Evolutionary conservation across 2,113 vertebrate species (phyloP).

Genomic region (Sceloporus undulatus): DNA sequence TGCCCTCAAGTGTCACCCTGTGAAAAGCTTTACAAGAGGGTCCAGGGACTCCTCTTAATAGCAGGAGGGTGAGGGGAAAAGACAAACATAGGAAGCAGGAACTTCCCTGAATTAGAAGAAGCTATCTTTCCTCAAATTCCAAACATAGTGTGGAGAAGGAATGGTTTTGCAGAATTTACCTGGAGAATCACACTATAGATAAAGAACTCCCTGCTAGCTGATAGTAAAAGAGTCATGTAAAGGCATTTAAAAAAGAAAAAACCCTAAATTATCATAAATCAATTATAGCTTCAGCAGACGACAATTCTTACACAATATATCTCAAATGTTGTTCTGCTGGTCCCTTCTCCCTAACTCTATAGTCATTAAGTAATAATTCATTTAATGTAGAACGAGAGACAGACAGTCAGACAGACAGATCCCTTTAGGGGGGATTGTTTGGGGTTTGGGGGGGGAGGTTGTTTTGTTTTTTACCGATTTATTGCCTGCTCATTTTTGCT

Average conservation of each 20-base stretch:
- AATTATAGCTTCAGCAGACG: neutral
- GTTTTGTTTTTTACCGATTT: no score
- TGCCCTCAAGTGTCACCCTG: neutral
- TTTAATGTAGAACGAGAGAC: neutral
- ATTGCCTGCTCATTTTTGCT: constrained; percentile 3
- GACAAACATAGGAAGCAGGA: neutral
- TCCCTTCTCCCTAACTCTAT: neutral
- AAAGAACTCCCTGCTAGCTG: neutral
- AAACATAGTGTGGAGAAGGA: neutral
- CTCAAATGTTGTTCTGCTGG: neutral
- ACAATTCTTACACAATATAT: neutral
- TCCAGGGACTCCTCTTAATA: neutral
- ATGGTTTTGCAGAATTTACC: neutral
- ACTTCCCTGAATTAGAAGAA: neutral
- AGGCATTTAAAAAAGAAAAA: neutral
- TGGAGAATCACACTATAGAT: no score
- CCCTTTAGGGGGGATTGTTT: no score
- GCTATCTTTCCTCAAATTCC: neutral
- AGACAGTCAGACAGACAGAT: no score
- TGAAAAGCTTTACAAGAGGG: neutral
- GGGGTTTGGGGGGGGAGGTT: no score
- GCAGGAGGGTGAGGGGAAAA: neutral
- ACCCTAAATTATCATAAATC: constrained; percentile 1
- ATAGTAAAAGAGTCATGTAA: neutral
- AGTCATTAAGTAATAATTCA: constrained; percentile 15